Evolutionary conservation across 2,797 vertebrate genomes (phyloP).

Genomic region (Tokudaia tokunoshimensis): DNA sequence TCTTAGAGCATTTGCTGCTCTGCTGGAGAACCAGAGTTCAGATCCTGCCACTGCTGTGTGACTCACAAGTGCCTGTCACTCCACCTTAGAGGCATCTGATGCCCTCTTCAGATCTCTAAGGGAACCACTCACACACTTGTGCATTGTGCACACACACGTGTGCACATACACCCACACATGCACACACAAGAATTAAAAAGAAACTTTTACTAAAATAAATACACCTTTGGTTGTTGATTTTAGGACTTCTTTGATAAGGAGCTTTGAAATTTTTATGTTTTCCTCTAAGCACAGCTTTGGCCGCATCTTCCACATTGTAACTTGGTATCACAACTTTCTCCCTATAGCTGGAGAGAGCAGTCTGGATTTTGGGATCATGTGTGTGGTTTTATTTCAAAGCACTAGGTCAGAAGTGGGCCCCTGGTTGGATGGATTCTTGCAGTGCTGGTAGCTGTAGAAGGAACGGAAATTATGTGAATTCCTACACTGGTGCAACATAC

Average conservation of each 20-base stretch:
- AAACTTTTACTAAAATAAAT: not conserved
- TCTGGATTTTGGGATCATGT: too few relatives aligned
- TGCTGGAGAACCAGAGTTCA: not conserved
- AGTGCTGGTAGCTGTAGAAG: not conserved
- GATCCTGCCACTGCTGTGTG: not conserved
- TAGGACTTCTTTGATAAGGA: not conserved
- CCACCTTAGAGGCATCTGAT: not conserved
- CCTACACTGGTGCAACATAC: accelerated
- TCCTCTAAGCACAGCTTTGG: not conserved
- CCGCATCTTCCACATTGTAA: not conserved
- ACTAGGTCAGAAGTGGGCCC: not conserved
- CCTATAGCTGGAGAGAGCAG: not conserved
- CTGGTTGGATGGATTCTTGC: not conserved
- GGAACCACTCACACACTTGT: not conserved
- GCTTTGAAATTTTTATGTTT: not conserved
- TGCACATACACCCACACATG: not conserved
- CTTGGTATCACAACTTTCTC: not conserved
- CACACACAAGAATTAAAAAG: not conserved
- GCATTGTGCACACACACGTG: not conserved
- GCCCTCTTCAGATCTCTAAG: not conserved
- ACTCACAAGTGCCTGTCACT: not conserved
- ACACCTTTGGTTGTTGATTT: not conserved
- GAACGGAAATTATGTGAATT: accelerated
- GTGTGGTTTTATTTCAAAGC: not conserved
- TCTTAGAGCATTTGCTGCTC: not conserved